Percentiles rank a stretch among this genome's conserved stretches.
Conservation (phyloP, 2,888 invertebrate species). For the Sarcophaga rosellei region DNA sequence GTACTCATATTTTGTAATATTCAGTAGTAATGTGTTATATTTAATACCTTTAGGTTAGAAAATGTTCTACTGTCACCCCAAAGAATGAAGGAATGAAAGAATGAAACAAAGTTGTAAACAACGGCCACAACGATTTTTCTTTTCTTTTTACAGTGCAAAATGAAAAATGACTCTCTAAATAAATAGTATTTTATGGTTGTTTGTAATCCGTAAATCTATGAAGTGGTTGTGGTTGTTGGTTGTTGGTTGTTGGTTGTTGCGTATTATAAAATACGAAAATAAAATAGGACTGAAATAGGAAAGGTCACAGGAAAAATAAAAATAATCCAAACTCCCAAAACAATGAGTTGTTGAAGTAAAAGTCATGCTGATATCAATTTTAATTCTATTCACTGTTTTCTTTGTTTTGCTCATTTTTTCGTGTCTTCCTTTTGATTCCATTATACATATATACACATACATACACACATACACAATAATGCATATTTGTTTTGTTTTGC, state of each 20-base stretch:
- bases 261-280: neutral
- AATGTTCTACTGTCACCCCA: slow-evolving; percentile 41
- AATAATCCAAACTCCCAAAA: slow-evolving; percentile 23
- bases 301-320: neutral
- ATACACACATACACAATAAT: neutral
- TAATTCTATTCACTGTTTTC: slow-evolving; percentile 41
- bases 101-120: neutral
- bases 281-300: neutral
- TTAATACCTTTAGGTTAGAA: slow-evolving; percentile 56
- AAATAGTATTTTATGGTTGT: neutral
- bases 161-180: slow-evolving; percentile 41
- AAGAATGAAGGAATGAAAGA: slow-evolving; percentile 2
- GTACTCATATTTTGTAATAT: neutral
- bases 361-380: slow-evolving; percentile 54
- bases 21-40: slow-evolving; percentile 42
- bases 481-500: slow-evolving; percentile 5
- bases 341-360: slow-evolving; percentile 34
- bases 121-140: neutral
- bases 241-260: too few relatives aligned
- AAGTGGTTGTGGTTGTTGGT: too few relatives aligned
- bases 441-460: slow-evolving; percentile 7
- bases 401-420: neutral
- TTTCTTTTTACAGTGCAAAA: slow-evolving; percentile 1
- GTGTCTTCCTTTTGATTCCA: neutral
- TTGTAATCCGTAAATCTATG: neutral